These are phyloP conservation scores for Trachemys scripta DNA, from an alignment of 2,113 vertebrate genomes.

Conservation along the genomic window DNA sequence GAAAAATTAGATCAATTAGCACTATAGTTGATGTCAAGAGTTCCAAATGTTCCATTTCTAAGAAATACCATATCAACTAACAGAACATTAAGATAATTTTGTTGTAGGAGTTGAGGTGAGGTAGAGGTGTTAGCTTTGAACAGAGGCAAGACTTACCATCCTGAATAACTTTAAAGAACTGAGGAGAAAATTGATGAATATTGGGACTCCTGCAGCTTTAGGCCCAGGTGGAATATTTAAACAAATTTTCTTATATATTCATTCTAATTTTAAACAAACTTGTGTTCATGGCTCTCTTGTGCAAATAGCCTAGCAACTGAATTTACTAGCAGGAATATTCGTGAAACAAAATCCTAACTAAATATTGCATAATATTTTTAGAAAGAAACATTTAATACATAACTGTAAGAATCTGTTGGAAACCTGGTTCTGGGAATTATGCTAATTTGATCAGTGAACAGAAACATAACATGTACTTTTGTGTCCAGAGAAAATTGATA, in stretches of 20 bases:
- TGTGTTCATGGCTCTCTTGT: accelerated
- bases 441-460: background rate
- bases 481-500: background rate
- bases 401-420: background rate
- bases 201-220: too few relatives aligned
- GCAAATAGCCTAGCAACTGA: background rate
- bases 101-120: too few relatives aligned
- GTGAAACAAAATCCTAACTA: background rate
- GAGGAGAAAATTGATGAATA: too few relatives aligned
- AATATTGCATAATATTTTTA: background rate
- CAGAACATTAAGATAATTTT: too few relatives aligned
- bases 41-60: too few relatives aligned
- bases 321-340: background rate
- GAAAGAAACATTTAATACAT: background rate
- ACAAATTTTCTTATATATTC: background rate
- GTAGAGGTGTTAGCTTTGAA: too few relatives aligned
- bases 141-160: too few relatives aligned
- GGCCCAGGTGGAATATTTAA: background rate
- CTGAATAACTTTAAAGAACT: too few relatives aligned
- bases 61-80: too few relatives aligned
- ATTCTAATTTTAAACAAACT: accelerated
- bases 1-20: constrained; percentile 30
- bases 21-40: constrained; percentile 5
- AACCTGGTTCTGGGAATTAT: background rate
- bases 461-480: background rate